Conservation (phyloP, 2,888 invertebrate species). For the Podabrus alpinus region DNA sequence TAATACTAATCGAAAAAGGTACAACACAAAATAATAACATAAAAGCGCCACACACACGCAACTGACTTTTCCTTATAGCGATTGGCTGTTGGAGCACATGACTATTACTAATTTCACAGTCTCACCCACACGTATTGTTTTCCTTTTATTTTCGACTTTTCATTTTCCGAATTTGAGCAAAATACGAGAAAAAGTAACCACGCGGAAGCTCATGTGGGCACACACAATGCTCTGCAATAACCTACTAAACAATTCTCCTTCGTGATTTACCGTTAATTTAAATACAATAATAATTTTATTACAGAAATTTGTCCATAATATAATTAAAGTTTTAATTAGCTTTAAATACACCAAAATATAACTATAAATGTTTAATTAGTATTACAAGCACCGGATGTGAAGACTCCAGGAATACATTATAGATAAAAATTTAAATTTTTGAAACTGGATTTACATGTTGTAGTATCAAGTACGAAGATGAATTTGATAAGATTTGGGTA, state of each 20-base stretch:
- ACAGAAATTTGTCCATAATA: background rate
- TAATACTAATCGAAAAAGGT: slow-evolving; percentile 24
- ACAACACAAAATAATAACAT: slow-evolving; percentile 27
- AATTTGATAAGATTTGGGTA: background rate
- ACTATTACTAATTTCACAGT: slow-evolving; percentile 32
- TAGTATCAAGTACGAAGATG: background rate
- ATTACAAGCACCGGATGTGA: background rate
- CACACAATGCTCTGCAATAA: slow-evolving; percentile 17
- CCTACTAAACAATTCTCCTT: slow-evolving; percentile 22
- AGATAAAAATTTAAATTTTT: slow-evolving; percentile 3
- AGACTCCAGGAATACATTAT: background rate
- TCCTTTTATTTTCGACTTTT: background rate
- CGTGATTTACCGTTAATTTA: slow-evolving; percentile 18
- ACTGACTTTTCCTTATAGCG: slow-evolving; percentile 32
- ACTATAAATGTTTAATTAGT: slow-evolving; percentile 1
- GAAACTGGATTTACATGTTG: background rate
- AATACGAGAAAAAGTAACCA: slow-evolving; percentile 16
- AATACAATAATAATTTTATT: background rate
- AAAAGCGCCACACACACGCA: slow-evolving; percentile 37
- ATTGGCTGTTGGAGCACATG: slow-evolving; percentile 38
- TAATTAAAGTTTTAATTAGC: background rate
- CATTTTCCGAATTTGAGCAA: background rate
- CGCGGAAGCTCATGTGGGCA: slow-evolving; percentile 34
- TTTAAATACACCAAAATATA: background rate
- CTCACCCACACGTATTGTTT: slow-evolving; percentile 26